Conservation (phyloP, 2,888 invertebrate genomes). For the Leptopilina drosophilae region DNA sequence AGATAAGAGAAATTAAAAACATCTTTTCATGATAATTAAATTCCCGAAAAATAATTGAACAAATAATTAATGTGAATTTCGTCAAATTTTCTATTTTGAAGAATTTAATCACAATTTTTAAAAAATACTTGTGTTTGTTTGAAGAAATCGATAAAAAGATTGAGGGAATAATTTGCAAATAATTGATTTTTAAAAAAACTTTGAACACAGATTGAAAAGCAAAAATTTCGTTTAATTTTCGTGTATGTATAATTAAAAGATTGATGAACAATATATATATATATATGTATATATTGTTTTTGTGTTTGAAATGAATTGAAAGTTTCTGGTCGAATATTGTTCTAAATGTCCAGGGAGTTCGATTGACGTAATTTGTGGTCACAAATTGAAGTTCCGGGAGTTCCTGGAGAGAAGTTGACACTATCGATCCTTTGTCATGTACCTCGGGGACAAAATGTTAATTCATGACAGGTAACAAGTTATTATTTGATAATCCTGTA, state of each 20-base stretch:
- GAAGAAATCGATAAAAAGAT: too few species aligned
- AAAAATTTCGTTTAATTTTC: too few species aligned
- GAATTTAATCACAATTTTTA: too few species aligned
- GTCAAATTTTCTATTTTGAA: too few species aligned
- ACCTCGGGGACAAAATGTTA: constrained; percentile 38
- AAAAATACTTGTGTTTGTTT: too few species aligned
- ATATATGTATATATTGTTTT: neutral
- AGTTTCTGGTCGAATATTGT: neutral
- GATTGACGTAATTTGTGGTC: constrained; percentile 23
- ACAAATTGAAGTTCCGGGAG: constrained; percentile 15
- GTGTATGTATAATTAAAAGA: neutral
- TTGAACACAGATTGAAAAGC: too few species aligned
- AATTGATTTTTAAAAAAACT: too few species aligned
- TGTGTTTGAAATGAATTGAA: constrained; percentile 9
- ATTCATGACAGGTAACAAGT: constrained; percentile 42
- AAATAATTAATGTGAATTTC: too few species aligned
- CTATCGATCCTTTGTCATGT: constrained; percentile 26
- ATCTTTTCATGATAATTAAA: too few species aligned
- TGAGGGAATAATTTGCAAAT: too few species aligned
- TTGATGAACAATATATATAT: neutral
- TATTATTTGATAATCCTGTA: constrained; percentile 45
- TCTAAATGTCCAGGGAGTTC: neutral
- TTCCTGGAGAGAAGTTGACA: constrained; percentile 32
- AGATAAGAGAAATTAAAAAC: too few species aligned
- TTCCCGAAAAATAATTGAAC: too few species aligned